Conservation (phyloP, 2,888 invertebrate genomes). For the Agrotis segetum region DNA sequence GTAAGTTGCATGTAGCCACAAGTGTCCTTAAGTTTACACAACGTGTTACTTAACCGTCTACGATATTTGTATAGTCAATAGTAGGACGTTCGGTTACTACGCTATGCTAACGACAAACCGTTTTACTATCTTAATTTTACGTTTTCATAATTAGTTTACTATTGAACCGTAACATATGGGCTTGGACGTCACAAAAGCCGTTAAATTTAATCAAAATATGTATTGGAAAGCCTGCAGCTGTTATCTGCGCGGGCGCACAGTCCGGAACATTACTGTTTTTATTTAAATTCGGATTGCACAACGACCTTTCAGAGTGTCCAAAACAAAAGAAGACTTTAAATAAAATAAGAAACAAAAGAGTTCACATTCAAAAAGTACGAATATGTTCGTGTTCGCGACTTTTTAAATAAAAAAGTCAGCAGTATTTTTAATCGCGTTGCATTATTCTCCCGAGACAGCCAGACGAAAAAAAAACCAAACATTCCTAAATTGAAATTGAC, state of each 20-base stretch:
- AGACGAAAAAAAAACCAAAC: conserved; percentile 76
- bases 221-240: conserved; percentile 75
- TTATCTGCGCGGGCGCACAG: conserved; percentile 78
- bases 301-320: conserved; percentile 60
- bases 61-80: conserved; percentile 59
- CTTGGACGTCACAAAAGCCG: conserved; percentile 55
- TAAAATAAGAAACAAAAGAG: conserved; percentile 44
- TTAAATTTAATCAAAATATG: conserved; percentile 67
- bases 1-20: conserved; percentile 68
- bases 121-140: conserved; percentile 30
- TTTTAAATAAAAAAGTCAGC: conserved; percentile 47
- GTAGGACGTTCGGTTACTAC: conserved; percentile 25
- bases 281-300: conserved; percentile 81
- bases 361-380: conserved; percentile 41
- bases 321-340: conserved; percentile 48
- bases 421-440: conserved; percentile 71
- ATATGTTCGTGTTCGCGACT: conserved; percentile 36
- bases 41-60: conserved; percentile 54
- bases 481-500: conserved; percentile 88
- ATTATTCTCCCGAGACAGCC: conserved; percentile 77
- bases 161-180: conserved; percentile 60
- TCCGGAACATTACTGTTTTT: conserved; percentile 89
- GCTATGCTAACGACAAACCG: conserved; percentile 32
- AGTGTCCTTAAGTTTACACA: conserved; percentile 70
- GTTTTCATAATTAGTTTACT: conserved; percentile 45